phyloP scores from a whole-genome alignment of 2,113 vertebrate genomes.

The Chunga burmeisteri region DNA sequence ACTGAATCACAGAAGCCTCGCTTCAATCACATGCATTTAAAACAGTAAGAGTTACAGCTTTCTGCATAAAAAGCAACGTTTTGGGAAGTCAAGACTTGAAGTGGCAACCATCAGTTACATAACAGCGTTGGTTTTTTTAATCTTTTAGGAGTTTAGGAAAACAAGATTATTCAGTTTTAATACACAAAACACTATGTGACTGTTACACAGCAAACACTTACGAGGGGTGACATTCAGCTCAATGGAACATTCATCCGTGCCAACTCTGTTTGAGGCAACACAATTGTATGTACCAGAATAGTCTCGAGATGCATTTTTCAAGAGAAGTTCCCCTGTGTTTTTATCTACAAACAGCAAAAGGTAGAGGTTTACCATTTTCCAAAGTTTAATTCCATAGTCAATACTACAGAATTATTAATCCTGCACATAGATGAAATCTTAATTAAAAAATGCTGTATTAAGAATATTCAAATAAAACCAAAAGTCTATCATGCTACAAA shows the following conservation, averaged over 20 bases:
- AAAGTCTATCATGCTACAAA: background rate
- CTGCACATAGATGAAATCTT: background rate
- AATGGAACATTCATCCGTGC: constrained; percentile 84
- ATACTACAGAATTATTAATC: background rate
- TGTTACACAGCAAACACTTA: constrained; percentile 73
- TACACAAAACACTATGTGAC: background rate
- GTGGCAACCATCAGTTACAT: background rate
- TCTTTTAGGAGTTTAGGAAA: background rate
- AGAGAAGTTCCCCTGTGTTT: constrained; percentile 76
- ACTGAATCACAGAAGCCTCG: background rate
- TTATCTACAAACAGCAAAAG: constrained; percentile 75
- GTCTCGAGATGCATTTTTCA: constrained; percentile 85
- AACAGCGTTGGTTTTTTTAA: background rate
- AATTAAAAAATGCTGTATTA: background rate
- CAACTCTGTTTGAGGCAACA: constrained; percentile 82
- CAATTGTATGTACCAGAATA: constrained; percentile 88
- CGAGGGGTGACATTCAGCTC: constrained; percentile 83
- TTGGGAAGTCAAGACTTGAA: background rate
- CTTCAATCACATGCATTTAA: background rate
- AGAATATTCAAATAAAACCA: background rate
- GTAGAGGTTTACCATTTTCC: background rate
- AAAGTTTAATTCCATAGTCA: background rate
- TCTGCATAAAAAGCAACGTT: background rate
- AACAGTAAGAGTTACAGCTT: background rate
- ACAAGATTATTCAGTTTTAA: background rate